These are phyloP conservation scores for Drosophila testacea DNA, from an alignment of 2,888 invertebrate species.

Conservation along the genomic window DNA sequence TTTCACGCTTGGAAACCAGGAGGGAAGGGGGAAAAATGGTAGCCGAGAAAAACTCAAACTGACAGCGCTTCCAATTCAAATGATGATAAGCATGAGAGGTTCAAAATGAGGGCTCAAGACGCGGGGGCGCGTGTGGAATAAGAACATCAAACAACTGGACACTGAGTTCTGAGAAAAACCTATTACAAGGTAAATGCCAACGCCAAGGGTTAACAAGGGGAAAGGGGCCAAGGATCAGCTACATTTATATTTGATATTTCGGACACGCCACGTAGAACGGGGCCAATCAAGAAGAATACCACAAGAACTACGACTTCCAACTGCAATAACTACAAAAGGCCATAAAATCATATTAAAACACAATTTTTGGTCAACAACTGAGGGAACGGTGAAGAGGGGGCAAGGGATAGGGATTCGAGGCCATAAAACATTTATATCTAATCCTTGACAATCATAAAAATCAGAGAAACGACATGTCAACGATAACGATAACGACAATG, in stretches of 20 bases:
- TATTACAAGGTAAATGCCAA: constrained; percentile 60
- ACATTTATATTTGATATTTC: constrained; percentile 60
- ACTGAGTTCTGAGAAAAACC: constrained; percentile 65
- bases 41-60: constrained; percentile 61
- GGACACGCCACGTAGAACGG: constrained; percentile 62
- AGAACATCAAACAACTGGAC: constrained; percentile 63
- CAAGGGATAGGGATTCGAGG: constrained; percentile 5
- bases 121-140: constrained; percentile 57
- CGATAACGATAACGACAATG: constrained; percentile 53
- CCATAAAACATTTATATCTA: constrained; percentile 82
- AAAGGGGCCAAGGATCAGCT: constrained; percentile 42
- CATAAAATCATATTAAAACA: constrained; percentile 82
- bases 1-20: constrained; percentile 69
- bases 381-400: neutral
- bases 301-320: constrained; percentile 25
- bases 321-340: constrained; percentile 48
- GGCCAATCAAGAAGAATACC: constrained; percentile 60
- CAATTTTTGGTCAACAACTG: constrained; percentile 69
- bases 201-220: constrained; percentile 49
- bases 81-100: constrained; percentile 39
- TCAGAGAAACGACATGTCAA: constrained; percentile 68
- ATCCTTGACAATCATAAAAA: constrained; percentile 82
- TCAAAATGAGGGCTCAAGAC: constrained; percentile 13
- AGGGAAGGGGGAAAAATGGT: constrained; percentile 23
- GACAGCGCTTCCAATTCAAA: constrained; percentile 65